Evolutionary conservation across 2,888 invertebrate genomes (phyloP), one percentile per base, ranked within the genome.

Genomic region (Agrochola circellaris): DNA sequence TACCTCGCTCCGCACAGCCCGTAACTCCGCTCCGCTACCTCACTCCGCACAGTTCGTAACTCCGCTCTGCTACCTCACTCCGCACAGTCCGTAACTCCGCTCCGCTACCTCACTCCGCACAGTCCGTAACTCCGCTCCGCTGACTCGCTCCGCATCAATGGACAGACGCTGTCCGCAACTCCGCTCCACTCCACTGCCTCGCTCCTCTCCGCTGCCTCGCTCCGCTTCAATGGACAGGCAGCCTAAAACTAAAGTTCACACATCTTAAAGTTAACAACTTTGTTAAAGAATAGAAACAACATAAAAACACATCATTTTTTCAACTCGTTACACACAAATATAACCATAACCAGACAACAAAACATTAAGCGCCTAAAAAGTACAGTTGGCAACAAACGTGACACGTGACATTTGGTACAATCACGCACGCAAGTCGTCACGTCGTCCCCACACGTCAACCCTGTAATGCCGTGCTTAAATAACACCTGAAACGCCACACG

Each of bases 401-500:
- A 79, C 72, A 60, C 72, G 77, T 65, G 81, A 82, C 85, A 64
- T 56, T 73, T 38, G 48, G 75, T 77, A 86, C 75, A 86, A 82
- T 84, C 83, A 77, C 82, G 81, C 79, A 89, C 89, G 82, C 86
- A 84, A 89, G 83, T 82, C 86, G 84, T 84, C 93, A 93, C 93
- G 93, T 92, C 79, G 69, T 79, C 30, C 75, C 86, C 88, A 89
- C 91, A 88, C 89, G 89, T 93, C 91, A 91, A 82, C 76, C 81
- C 90, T 56, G 74, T 81, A 89, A 91, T 88, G n/a, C 51, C 75
- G 42, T 89, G 73, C 89, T 91, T 91, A 91, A 94, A 93, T 93
- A 91, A 90, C 93, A 93, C 92, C 93, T 93, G 93, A 91, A 93
- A 91, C 90, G 87, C 77, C 89, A 88, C 93, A 94, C 95, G 95